Base-by-base conservation (phyloP, 2,797 vertebrate genomes). In the Monodelphis domestica region DNA sequence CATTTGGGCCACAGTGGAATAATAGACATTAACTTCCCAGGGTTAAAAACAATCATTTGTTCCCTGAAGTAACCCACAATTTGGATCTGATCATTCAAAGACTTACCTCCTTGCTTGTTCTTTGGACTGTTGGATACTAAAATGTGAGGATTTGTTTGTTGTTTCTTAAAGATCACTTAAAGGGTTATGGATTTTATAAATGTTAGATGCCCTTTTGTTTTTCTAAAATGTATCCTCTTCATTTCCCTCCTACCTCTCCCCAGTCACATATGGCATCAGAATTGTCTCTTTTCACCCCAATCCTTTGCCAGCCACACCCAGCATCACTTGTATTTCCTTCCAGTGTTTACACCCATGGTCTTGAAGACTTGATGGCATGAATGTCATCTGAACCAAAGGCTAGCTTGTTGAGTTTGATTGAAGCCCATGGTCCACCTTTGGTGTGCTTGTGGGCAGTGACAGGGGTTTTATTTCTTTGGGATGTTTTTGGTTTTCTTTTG, bases 171-270 rank as follows among this genome's bases (percentile, higher is more conserved):
- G 94, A 93, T 93, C 70, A 33, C 21, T 21, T 50, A 45, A 84
- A 84, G 70, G 53, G 87, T 59, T 26, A 55, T 0, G 28, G 54
- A 93, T 93, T 91, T 63, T 45, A 89, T 93, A 95, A 89, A 93
- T 6, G 90, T 88, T 51, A 6, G 56, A 38, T 88, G 55, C 30
- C 54, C 59, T 92, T 95, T 95, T 30, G 28, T 56, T 95, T 91
- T 95, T 95, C 92, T 88, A 45, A 95, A 90, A 88, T 45, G 4
- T 54, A 57, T 94, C 90, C 91, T 91, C 54, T 24, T 88, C 45
- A 55, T 93, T 96, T 94, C 54, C 53, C 89, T 51, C 51, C 21
- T 84, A 45, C 70, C 38, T 84, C 50, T 93, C 59, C 51, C 28
- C 78, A 59, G 92, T 94, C 53, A 45, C 33, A 53, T 54, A 63